Base-by-base conservation (phyloP, 2,113 vertebrate species). In the Artemisiospiza belli region DNA sequence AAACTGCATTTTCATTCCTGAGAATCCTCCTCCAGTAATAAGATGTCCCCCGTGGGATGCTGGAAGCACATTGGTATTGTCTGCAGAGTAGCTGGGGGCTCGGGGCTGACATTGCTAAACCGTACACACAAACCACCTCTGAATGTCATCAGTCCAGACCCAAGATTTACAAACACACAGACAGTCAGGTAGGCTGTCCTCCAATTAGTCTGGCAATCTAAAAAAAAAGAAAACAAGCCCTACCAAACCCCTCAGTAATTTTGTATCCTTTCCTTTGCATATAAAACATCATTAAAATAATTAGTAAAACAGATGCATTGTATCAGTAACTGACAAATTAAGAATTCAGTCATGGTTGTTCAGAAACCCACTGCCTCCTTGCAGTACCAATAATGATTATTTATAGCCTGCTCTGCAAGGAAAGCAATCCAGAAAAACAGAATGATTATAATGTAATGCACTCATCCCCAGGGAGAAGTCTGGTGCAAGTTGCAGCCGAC, bases 1-100 rank as follows among this genome's bases (percentile, higher is more conserved):
- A 93, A 93, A 93, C 83, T 83, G 49, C 69, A 90, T 96, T 94
- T 95, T 90, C 57, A 72, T 81, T 94, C 85, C 85, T 72, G 88
- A 93, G 74, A 77, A 51, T 64, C 88, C 41, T 92, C 49, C 85
- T 70, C 43, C 83, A 39, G 80, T 74, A 72, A 51, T 61, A 37
- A 75, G 90, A 87, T 81, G 88, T 90, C 44, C 9, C 94, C 90
- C 76, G 7, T 9, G 90, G 93, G 94, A 96, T 22, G 61, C 73
- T 70, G 75, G 64, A 61, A 95, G 81, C 79, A 72, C 67, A 63
- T 11, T 67, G 85, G 83, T n/a, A 61, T 68, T 72, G 85, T 92
- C 76, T 90, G 87, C 69, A 80, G 72, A 67, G 73, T 5, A 61
- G 72, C 72, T n/a, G 31, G 74, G 68, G 66, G 62, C 37, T 9